Conservation (phyloP, 1,140 invertebrate genomes). For the Galleria mellonella region DNA sequence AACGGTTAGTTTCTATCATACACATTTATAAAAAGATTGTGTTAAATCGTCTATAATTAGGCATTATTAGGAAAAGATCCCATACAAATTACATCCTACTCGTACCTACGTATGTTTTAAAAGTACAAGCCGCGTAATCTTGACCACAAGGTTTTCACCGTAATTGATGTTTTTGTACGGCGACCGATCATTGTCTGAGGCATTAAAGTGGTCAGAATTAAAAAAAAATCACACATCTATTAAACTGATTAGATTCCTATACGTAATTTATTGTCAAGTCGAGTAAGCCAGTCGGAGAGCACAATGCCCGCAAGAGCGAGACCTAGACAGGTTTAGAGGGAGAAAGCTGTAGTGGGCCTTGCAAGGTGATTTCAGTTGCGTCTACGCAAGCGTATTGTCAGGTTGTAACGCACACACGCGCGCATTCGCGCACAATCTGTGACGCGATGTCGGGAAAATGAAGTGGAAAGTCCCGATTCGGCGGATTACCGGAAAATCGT, state of each 20-base stretch:
- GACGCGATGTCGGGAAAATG: slow-evolving; percentile 41
- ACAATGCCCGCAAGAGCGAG: slow-evolving; percentile 64
- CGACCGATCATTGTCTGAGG: too few species aligned
- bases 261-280: slow-evolving; percentile 67
- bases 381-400: slow-evolving; percentile 56
- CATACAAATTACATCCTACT: background rate
- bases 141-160: slow-evolving; percentile 5
- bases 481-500: too few species aligned
- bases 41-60: slow-evolving; percentile 2
- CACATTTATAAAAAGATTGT: slow-evolving; percentile 1
- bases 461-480: background rate
- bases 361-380: slow-evolving; percentile 72
- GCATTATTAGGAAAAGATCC: slow-evolving; percentile 1
- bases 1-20: background rate
- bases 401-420: slow-evolving; percentile 54
- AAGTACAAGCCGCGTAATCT: background rate
- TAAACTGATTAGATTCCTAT: slow-evolving; percentile 72
- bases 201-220: slow-evolving; percentile 49
- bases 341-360: slow-evolving; percentile 62
- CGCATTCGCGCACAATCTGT: slow-evolving; percentile 27
- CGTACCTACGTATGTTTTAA: too few species aligned
- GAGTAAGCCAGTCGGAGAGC: slow-evolving; percentile 39
- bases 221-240: slow-evolving; percentile 68
- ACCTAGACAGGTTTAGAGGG: slow-evolving; percentile 32
- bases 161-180: slow-evolving; percentile 30